phyloP scores from a whole-genome alignment of 2,797 vertebrate species.

The Cryptoprocta ferox region DNA sequence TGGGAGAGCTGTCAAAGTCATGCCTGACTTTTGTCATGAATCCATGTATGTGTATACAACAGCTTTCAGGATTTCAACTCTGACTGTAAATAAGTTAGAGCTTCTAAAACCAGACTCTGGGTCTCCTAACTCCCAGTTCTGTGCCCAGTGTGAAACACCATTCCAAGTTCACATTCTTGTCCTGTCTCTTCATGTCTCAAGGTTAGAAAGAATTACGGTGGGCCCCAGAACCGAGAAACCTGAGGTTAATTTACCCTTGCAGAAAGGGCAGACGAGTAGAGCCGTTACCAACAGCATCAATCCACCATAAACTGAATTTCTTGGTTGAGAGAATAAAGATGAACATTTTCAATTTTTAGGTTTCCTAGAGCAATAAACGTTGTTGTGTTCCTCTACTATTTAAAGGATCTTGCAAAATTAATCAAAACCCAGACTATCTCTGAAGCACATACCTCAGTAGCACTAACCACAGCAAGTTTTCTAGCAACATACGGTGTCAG shows the following conservation, averaged over 20 bases:
- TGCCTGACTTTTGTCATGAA: background rate
- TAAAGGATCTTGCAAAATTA: background rate
- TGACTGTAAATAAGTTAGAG: background rate
- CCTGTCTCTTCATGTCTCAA: background rate
- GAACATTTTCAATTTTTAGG: background rate
- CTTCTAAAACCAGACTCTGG: background rate
- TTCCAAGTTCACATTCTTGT: background rate
- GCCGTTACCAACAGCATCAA: background rate
- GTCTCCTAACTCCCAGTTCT: background rate
- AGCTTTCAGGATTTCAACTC: background rate
- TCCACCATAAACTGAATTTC: background rate
- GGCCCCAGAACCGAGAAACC: background rate
- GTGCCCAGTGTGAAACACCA: background rate
- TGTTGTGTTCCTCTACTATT: background rate
- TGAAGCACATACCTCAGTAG: conserved; percentile 91
- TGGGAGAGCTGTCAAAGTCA: background rate
- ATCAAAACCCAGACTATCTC: background rate
- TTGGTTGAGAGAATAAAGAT: background rate
- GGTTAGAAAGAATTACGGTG: background rate
- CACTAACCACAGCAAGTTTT: conserved; percentile 90
- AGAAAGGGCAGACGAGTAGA: background rate
- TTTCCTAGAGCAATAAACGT: background rate
- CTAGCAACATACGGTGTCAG: conserved; percentile 95
- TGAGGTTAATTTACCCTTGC: background rate
- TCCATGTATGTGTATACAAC: background rate